Base-by-base conservation (phyloP, 1,140 invertebrate species). In the Papilio aristodemus region DNA sequence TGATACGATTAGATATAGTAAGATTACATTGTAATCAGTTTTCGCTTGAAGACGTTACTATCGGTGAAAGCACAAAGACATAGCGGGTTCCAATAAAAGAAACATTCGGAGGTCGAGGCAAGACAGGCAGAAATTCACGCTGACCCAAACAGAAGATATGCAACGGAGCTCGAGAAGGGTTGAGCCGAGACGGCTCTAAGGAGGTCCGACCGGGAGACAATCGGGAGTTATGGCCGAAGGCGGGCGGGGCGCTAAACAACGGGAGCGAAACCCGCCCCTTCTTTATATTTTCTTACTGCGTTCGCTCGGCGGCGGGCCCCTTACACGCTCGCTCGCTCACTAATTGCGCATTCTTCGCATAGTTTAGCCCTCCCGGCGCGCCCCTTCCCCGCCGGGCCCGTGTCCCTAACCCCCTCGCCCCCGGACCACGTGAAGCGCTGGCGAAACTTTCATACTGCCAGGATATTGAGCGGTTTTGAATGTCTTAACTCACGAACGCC, bases 301-400 rank as follows among this genome's bases (percentile, higher is more conserved):
- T 91, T 87, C 89, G 87, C 80, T 85, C 86, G 81, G 87, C 83
- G 81, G 82, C 88, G 89, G 90, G 85, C 89, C 84, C 87, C 87
- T 83, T 85, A 86, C 80, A 87, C 89, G 83, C 87, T 92, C 92
- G 93, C 92, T 94, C 94, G 94, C 93, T 95, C 94, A 95, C 95
- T 96, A 96, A 96, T 96, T 96, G 95, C 95, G 95, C 95, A 96
- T 96, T 96, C 95, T 95, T 95, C 94, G 95, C 95, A 95, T 96
- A 95, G 95, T 96, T 96, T 95, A 94, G 93, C 93, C 93, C 93
- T 92, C 91, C 89, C 88, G 85, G 82, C 85, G 82, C 78, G n/a
- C 86, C 85, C 84, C 84, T 81, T 81, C 83, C n/a, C n/a, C n/a
- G n/a, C n/a, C n/a, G n/a, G 79, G 27, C 82, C 84, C 75, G 78